Evolutionary conservation across 2,888 invertebrate species (phyloP).

Genomic region (Drymonia ruficornis): DNA sequence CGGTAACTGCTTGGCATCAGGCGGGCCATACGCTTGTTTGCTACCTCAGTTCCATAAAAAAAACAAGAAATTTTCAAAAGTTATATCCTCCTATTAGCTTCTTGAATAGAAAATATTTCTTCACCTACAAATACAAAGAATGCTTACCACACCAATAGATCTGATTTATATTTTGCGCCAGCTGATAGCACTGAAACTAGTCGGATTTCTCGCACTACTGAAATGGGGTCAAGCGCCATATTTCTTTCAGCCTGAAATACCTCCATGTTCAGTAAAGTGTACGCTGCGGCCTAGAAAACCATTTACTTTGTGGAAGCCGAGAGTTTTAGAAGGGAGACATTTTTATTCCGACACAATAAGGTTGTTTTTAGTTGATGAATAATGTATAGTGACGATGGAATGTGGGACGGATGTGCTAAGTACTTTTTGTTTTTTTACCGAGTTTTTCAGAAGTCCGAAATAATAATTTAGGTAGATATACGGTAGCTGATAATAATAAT

Average conservation of each 20-base stretch:
- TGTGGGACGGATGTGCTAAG: conserved; percentile 5
- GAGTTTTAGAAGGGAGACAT: conserved; percentile 16
- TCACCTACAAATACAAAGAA: not conserved
- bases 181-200: conserved; percentile 26
- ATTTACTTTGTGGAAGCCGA: conserved; percentile 20
- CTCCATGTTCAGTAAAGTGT: conserved; percentile 10
- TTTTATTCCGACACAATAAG: conserved; percentile 24
- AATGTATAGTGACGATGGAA: not conserved
- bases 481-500: no score
- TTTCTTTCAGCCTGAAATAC: conserved; percentile 39
- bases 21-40: no score
- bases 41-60: no score
- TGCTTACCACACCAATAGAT: not conserved
- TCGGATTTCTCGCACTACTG: conserved; percentile 19
- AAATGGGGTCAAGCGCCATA: conserved; percentile 39
- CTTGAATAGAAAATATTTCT: no score
- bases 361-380: conserved; percentile 8
- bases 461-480: no score
- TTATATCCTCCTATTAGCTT: no score
- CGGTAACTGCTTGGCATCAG: no score
- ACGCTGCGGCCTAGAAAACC: conserved; percentile 29
- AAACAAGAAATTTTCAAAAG: no score
- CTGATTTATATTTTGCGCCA: not conserved
- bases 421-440: no score
- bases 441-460: no score